A percentile compares a stretch with the other conserved stretches of the same genome.
Evolutionary conservation across 2,797 vertebrate species (phyloP).

Genomic region (Sebastes itinus): DNA sequence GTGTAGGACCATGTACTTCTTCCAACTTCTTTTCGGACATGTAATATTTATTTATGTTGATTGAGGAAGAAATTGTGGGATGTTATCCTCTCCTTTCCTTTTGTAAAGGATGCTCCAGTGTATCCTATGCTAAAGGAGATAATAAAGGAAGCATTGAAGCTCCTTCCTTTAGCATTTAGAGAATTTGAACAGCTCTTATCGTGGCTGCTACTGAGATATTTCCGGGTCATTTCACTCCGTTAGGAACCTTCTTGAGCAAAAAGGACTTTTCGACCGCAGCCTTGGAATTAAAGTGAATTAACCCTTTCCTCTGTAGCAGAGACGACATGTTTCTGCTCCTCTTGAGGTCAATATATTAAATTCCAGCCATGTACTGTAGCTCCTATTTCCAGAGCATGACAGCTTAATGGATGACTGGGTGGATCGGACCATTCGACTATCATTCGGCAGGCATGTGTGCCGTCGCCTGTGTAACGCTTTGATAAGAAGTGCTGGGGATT

Average conservation of each 20-base stretch:
- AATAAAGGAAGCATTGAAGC: no score
- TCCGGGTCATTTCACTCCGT: no score
- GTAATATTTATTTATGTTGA: no score
- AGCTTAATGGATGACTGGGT: conserved; percentile 50
- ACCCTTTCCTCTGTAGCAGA: conserved; percentile 3
- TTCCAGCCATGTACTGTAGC: neutral
- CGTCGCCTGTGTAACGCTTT: conserved; percentile 19
- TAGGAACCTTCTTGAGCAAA: no score
- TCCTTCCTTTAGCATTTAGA: accelerated
- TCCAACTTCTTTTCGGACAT: no score
- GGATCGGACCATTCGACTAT: conserved; percentile 29
- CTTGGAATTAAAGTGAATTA: conserved; percentile 50
- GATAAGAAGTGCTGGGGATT: conserved; percentile 35
- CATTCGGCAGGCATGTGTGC: conserved; percentile 13
- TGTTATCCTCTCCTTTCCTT: no score
- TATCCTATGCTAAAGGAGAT: no score
- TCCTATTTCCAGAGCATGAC: conserved; percentile 46
- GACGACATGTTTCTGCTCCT: neutral
- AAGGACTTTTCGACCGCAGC: neutral
- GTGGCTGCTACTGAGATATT: no score
- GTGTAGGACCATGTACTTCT: no score
- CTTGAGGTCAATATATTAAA: conserved; percentile 34
- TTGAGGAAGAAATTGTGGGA: no score
- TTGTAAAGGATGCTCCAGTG: no score
- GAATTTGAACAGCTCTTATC: no score